Evolutionary conservation across 2,797 vertebrate genomes (phyloP).

Genomic region (Acropternis orthonyx): DNA sequence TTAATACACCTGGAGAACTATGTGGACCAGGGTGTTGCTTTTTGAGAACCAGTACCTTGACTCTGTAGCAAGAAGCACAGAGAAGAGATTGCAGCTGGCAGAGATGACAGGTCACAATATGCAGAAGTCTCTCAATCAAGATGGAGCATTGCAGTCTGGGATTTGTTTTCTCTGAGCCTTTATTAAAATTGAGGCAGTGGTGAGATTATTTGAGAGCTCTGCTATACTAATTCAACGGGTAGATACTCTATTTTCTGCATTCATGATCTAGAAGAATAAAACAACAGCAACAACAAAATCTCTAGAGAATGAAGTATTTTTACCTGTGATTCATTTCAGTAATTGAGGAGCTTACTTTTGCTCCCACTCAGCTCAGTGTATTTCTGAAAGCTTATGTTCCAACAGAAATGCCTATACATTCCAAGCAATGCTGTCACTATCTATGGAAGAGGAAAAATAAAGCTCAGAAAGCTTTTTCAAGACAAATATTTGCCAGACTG

Average conservation of each 20-base stretch:
- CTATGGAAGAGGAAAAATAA: neutral
- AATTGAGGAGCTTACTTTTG: neutral
- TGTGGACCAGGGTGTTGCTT: neutral
- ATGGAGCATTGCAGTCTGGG: neutral
- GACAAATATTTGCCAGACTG: neutral
- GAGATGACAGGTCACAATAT: neutral
- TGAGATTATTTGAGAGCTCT: neutral
- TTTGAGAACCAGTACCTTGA: neutral
- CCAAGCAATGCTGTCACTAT: neutral
- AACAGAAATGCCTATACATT: accelerated
- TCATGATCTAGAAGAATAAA: neutral
- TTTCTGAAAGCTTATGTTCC: neutral
- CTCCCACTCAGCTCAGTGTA: neutral
- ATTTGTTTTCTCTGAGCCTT: neutral
- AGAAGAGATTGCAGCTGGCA: neutral
- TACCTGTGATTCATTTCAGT: neutral
- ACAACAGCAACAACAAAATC: neutral
- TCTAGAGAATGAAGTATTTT: neutral
- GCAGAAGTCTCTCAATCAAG: neutral
- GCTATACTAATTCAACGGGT: neutral
- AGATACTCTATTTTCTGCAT: neutral
- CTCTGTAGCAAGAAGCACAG: neutral
- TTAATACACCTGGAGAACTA: neutral
- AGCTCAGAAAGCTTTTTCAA: neutral
- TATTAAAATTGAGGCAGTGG: neutral